Percentiles rank a stretch among this genome's conserved stretches.
Conservation (phyloP, 2,797 vertebrate species). For the Emydoidea blandingii region DNA sequence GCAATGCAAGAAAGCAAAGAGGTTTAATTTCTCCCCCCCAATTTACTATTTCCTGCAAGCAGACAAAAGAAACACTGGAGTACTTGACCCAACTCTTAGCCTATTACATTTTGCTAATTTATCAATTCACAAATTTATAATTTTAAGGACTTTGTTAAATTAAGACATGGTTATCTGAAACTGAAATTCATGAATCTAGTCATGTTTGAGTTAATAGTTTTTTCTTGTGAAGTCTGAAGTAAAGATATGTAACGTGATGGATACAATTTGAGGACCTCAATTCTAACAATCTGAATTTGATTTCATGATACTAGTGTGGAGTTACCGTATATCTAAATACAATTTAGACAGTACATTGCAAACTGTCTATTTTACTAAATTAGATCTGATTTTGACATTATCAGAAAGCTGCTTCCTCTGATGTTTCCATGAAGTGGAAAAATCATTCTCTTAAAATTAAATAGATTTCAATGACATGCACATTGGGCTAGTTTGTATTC, state of each 20-base stretch:
- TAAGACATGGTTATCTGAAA: constrained; percentile 44
- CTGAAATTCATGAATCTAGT: constrained; percentile 41
- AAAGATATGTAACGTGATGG: constrained; percentile 19
- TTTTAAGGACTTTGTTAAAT: constrained; percentile 36
- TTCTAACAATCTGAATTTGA: constrained; percentile 16
- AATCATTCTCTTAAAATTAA: constrained; percentile 57
- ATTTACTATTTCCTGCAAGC: constrained; percentile 3
- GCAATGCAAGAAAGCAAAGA: constrained; percentile 29
- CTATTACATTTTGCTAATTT: constrained; percentile 11
- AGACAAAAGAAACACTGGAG: neutral
- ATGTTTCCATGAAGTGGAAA: constrained; percentile 55
- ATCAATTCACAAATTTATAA: constrained; percentile 55
- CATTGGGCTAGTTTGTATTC: constrained; percentile 73
- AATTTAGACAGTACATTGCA: constrained; percentile 12
- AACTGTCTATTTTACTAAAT: constrained; percentile 8
- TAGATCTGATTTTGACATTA: constrained; percentile 20
- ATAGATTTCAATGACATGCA: constrained; percentile 64
- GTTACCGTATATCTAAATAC: neutral
- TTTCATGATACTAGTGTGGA: constrained; percentile 13
- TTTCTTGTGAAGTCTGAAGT: constrained; percentile 47
- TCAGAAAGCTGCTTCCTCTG: constrained; percentile 17
- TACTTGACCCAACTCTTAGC: neutral
- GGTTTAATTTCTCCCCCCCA: neutral
- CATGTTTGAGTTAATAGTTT: constrained; percentile 6
- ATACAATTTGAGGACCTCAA: constrained; percentile 48